phyloP scores from a whole-genome alignment of 2,888 invertebrate species.

The Orchestes rusci region DNA sequence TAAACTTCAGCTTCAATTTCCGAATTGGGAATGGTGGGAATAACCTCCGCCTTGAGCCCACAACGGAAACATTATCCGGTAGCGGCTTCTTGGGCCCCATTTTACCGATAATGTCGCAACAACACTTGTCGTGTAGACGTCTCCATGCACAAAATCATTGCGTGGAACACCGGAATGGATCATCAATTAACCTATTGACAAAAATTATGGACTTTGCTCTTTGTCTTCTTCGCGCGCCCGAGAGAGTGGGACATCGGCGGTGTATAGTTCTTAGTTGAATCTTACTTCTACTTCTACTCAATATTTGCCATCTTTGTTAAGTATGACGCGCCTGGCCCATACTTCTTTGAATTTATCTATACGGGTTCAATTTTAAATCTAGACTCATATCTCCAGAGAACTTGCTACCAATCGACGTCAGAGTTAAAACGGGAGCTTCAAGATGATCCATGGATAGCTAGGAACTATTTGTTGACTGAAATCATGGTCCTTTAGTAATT shows the following conservation, averaged over 20 bases:
- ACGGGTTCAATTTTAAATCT: no score
- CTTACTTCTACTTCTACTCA: constrained; percentile 99
- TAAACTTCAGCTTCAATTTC: constrained; percentile 57
- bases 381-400: no score
- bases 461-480: no score
- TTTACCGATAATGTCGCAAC: constrained; percentile 93
- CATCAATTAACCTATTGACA: constrained; percentile 98
- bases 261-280: no score
- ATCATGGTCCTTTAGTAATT: no score
- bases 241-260: no score
- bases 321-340: no score
- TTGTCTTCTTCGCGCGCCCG: constrained; percentile 97
- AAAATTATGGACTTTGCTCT: constrained; percentile 99
- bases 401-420: no score
- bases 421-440: no score
- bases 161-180: constrained; percentile 99
- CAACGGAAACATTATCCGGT: constrained; percentile 95
- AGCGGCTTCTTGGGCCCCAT: constrained; percentile 95
- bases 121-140: constrained; percentile 97
- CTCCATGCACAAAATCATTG: constrained; percentile 97
- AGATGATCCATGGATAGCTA: no score
- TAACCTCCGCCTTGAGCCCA: constrained; percentile 91
- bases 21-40: constrained; percentile 63
- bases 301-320: no score
- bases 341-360: no score